phyloP scores from a whole-genome alignment of 2,888 invertebrate genomes.

The Leptopilina syphax region DNA sequence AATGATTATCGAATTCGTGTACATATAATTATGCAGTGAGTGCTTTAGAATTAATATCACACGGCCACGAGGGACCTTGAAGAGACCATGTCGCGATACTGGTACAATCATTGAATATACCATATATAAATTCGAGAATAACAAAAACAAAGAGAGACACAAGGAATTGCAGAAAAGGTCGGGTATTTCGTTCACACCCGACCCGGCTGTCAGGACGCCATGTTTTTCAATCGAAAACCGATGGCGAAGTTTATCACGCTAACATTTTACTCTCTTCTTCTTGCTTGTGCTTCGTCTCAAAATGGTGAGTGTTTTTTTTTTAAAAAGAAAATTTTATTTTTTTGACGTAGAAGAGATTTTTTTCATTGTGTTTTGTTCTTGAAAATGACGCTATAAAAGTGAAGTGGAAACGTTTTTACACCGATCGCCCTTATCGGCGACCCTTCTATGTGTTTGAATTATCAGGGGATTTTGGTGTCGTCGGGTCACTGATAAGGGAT shows the following conservation, averaged over 20 bases:
- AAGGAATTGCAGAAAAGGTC: neutral
- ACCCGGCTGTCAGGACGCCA: conserved; percentile 73
- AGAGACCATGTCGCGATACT: conserved; percentile 4
- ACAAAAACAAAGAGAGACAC: neutral
- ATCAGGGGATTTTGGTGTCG: neutral
- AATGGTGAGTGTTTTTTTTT: conserved; percentile 58
- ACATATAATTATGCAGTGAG: conserved; percentile 22
- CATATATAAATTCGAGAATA: neutral
- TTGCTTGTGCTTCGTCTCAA: conserved; percentile 62
- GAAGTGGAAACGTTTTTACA: neutral
- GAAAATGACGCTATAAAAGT: too few relatives aligned
- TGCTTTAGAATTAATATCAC: neutral
- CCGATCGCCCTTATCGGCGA: conserved; percentile 33
- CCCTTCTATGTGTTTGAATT: conserved; percentile 22
- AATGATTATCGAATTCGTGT: conserved; percentile 7
- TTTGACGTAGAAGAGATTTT: too few relatives aligned
- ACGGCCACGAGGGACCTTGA: neutral
- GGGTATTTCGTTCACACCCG: conserved; percentile 34
- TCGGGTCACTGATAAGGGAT: conserved; percentile 5
- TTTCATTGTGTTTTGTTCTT: too few relatives aligned
- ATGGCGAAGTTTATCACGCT: conserved; percentile 66
- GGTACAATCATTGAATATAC: neutral
- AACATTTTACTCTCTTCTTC: conserved; percentile 63
- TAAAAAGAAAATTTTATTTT: neutral
- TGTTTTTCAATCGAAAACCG: conserved; percentile 70